phyloP scores from a whole-genome alignment of 2,888 invertebrate species.

The Drosophila flavopinicola region DNA sequence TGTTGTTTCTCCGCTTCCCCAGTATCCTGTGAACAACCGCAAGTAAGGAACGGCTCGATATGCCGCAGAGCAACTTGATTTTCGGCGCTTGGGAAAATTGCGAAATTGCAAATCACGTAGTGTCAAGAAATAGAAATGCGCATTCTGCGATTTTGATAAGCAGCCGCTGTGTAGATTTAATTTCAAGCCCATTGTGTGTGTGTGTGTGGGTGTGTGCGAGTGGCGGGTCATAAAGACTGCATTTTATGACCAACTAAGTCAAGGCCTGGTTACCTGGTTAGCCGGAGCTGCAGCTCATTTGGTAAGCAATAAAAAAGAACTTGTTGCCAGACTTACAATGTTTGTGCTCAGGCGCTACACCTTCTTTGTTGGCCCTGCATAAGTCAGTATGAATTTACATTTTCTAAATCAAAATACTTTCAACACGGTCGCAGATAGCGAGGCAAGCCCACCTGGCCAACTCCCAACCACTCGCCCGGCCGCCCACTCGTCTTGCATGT shows the following conservation, averaged over 20 bases:
- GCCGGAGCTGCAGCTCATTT: slow-evolving; percentile 60
- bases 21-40: slow-evolving; percentile 49
- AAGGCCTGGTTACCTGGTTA: slow-evolving; percentile 12
- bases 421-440: slow-evolving; percentile 39
- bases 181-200: slow-evolving; percentile 27
- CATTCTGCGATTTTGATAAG: slow-evolving; percentile 56
- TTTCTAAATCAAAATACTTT: slow-evolving; percentile 77
- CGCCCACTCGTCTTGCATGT: slow-evolving; percentile 41
- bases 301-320: slow-evolving; percentile 72
- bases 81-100: slow-evolving; percentile 65
- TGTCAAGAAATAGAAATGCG: slow-evolving; percentile 67
- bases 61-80: slow-evolving; percentile 57
- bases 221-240: slow-evolving; percentile 51
- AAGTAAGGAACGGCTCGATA: slow-evolving; percentile 39
- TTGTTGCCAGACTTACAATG: slow-evolving; percentile 66
- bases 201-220: slow-evolving; percentile 8
- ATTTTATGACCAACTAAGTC: slow-evolving; percentile 60
- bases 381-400: slow-evolving; percentile 68
- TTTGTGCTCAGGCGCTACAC: slow-evolving; percentile 47
- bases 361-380: slow-evolving; percentile 51
- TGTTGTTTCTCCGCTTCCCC: slow-evolving; percentile 7
- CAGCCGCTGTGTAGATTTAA: slow-evolving; percentile 46
- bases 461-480: neutral
- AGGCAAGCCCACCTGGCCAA: slow-evolving; percentile 17
- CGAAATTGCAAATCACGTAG: slow-evolving; percentile 81